phyloP scores from a whole-genome alignment of 1,140 invertebrate species.

The Scaptomyza pallida region DNA sequence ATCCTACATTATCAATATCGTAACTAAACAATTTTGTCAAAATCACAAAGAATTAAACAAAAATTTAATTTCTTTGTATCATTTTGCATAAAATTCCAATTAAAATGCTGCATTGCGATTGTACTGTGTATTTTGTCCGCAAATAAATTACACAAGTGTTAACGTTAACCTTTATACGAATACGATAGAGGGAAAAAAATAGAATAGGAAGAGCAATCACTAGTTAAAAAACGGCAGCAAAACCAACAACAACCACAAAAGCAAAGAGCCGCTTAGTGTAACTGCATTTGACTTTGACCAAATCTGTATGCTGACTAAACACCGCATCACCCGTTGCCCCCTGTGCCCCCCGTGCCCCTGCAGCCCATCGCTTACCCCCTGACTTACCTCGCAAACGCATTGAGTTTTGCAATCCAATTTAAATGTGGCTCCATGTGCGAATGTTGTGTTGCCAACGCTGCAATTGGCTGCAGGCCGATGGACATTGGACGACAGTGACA shows the following conservation, averaged over 20 bases:
- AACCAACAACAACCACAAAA: slow-evolving; percentile 15
- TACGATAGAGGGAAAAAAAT: slow-evolving; percentile 6
- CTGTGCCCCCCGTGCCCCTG: neutral
- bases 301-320: slow-evolving; percentile 8
- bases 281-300: slow-evolving; percentile 61
- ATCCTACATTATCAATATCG: no score
- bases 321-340: neutral
- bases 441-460: slow-evolving; percentile 86
- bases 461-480: slow-evolving; percentile 83
- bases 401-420: slow-evolving; percentile 88
- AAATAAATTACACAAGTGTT: slow-evolving; percentile 43
- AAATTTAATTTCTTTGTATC: no score
- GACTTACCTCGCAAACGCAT: slow-evolving; percentile 88
- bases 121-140: slow-evolving; percentile 1
- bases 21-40: no score
- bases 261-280: slow-evolving; percentile 41
- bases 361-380: neutral
- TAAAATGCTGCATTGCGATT: slow-evolving; percentile 44
- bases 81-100: slow-evolving; percentile 43
- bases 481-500: slow-evolving; percentile 5
- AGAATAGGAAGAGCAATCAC: slow-evolving; percentile 37
- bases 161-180: slow-evolving; percentile 43
- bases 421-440: slow-evolving; percentile 88
- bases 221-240: slow-evolving; percentile 48
- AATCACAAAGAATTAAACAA: no score